A percentile compares a stretch with the other conserved stretches of the same genome.
Evolutionary conservation across 1,140 invertebrate species (phyloP).

Genomic region (Heliconius eleuchia): DNA sequence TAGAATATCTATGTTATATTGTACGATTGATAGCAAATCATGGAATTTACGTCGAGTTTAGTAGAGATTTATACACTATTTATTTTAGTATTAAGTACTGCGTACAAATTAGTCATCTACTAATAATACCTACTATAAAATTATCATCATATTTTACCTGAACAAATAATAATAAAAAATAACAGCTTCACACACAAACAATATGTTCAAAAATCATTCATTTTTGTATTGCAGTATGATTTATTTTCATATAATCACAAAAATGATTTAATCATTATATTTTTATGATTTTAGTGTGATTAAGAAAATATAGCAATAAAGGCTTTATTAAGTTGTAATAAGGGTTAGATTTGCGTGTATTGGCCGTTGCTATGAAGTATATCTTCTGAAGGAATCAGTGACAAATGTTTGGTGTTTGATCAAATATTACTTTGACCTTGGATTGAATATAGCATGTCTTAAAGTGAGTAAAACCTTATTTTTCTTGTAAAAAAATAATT

Average conservation of each 20-base stretch:
- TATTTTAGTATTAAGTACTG: neutral
- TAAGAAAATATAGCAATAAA: neutral
- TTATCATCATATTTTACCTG: neutral
- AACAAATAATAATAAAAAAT: neutral
- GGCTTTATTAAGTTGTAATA: neutral
- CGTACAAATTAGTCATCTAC: conserved; percentile 4
- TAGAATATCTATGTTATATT: neutral
- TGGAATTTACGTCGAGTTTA: neutral
- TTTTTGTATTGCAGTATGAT: neutral
- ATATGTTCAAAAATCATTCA: conserved; percentile 3
- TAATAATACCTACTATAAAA: conserved; percentile 4
- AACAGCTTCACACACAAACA: neutral
- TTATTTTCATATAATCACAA: conserved; percentile 10
- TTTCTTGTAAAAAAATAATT: neutral
- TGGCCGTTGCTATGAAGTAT: conserved; percentile 1
- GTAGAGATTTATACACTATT: neutral
- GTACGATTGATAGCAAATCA: neutral
- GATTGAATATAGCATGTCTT: neutral
- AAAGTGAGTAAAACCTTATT: neutral
- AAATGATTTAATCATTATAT: conserved; percentile 2
- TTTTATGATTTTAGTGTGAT: neutral
- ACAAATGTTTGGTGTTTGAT: conserved; percentile 17
- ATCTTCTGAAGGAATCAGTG: conserved; percentile 21
- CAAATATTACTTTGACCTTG: conserved; percentile 15
- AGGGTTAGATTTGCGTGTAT: neutral